Evolutionary conservation across 2,888 invertebrate species (phyloP), one percentile per base, ranked within the genome.

Genomic region (Leptinotarsa juncta): DNA sequence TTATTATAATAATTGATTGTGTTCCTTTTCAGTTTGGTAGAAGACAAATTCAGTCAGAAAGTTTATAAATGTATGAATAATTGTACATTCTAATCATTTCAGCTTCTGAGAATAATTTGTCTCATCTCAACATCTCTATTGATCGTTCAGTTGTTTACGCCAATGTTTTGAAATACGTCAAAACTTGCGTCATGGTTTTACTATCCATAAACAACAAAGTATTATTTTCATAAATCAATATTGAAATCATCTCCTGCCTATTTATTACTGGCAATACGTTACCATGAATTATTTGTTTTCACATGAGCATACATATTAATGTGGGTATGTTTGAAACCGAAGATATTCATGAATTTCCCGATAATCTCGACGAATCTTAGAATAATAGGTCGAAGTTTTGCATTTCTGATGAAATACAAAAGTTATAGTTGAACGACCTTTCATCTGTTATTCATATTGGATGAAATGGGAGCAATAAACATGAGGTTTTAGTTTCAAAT

Each of bases 171-270:
- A 51, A 51, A 16, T 18, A 57, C 57, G 20, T 20, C n/a, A 57
- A 12, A 20, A 14, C 26, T 60, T 60, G 14, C 20, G 15, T 60
- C 71, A 71, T 51, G 57, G 65, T 57, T 71, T 70, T 60, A 72
- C 18, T 57, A 71, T 72, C 72, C 71, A 72, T 77, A 78, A 78
- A 78, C 76, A 78, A 71, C 76, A 78, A 71, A 74, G 60, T 68
- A 75, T 78, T 80, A 80, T 80, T 79, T 80, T 79, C 80, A 81
- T 78, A 80, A 74, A 80, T 81, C 78, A 80, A 80, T 80, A 81
- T 80, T 81, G 78, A 80, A 80, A 80, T 79, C 77, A 76, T 77
- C 75, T 79, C 76, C 69, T 77, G 51, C 75, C 73, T 72, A 77
- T 78, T 80, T 77, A 80, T 78, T 77, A 75, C 51, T 68, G 78